These are phyloP conservation scores for Furnarius figulus DNA, from an alignment of 2,113 vertebrate species.

Conservation along the genomic window DNA sequence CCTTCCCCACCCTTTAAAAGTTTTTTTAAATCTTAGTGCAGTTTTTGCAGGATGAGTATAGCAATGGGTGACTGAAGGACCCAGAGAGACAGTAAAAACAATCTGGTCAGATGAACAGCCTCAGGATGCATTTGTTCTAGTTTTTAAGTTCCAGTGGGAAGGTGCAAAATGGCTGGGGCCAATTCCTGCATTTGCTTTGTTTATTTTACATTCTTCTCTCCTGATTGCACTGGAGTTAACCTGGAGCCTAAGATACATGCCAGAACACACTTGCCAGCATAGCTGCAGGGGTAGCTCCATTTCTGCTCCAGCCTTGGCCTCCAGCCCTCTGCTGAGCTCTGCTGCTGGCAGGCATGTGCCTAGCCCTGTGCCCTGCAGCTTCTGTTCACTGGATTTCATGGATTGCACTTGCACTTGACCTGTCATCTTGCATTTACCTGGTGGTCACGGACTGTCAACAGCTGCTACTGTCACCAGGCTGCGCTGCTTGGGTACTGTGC, in stretches of 20 bases:
- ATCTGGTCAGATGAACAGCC: neutral
- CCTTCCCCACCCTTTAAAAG: neutral
- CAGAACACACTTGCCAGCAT: rapidly evolving
- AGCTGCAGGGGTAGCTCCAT: neutral
- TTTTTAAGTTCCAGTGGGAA: neutral
- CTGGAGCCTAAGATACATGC: neutral
- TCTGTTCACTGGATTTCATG: neutral
- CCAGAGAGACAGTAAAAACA: neutral
- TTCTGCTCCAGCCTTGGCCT: neutral
- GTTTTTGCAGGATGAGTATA: neutral
- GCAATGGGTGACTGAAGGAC: neutral
- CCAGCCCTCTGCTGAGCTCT: neutral
- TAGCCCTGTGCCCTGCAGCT: neutral
- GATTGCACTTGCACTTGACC: neutral
- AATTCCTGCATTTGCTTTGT: neutral
- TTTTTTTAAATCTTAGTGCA: neutral
- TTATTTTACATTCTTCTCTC: neutral
- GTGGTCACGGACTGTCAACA: neutral
- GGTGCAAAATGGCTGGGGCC: neutral
- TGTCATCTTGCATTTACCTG: neutral
- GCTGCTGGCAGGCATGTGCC: neutral
- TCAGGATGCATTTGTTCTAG: rapidly evolving
- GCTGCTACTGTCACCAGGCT: neutral
- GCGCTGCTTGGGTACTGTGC: neutral
- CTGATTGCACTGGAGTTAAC: neutral